phyloP scores from a whole-genome alignment of 2,797 vertebrate species.

The Sebastes vulpes region DNA sequence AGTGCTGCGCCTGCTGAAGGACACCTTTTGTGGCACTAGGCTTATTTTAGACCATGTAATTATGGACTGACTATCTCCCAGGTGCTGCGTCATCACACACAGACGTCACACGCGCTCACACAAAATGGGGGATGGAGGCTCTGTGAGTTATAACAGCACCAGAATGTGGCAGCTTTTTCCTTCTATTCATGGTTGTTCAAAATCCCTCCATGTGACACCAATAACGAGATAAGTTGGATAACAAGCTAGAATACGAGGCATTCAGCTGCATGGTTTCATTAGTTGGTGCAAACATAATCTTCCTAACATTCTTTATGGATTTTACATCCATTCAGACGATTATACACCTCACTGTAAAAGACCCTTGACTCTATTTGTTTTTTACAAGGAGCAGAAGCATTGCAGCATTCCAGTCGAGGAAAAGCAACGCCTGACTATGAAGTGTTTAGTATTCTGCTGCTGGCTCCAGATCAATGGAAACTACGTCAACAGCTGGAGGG shows the following conservation, averaged over 20 bases:
- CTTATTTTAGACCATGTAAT: slow-evolving; percentile 81
- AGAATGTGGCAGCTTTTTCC: not conserved
- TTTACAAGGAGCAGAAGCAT: not conserved
- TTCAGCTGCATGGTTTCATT: not conserved
- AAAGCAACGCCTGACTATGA: slow-evolving; percentile 27
- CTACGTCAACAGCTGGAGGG: slow-evolving; percentile 75
- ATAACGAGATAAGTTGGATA: not conserved
- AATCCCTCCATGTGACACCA: not conserved
- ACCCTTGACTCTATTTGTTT: not conserved
- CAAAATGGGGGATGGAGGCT: slow-evolving; percentile 44
- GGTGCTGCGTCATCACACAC: slow-evolving; percentile 77
- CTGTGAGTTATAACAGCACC: slow-evolving; percentile 1
- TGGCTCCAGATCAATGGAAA: slow-evolving; percentile 67
- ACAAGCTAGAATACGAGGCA: not conserved
- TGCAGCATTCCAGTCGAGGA: slow-evolving; percentile 40
- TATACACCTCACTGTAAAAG: not conserved
- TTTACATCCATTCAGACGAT: slow-evolving; percentile 2
- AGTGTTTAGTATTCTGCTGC: slow-evolving; percentile 72
- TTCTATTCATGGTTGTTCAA: not conserved
- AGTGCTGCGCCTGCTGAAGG: slow-evolving; percentile 65
- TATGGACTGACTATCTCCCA: slow-evolving; percentile 70
- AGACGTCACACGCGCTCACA: slow-evolving; percentile 67
- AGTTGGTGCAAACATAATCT: slow-evolving; percentile 20
- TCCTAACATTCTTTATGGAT: slow-evolving; percentile 21
- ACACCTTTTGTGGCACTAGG: slow-evolving; percentile 74